Base-by-base conservation (phyloP, 2,797 vertebrate genomes). In the Chiroxiphia lanceolata region DNA sequence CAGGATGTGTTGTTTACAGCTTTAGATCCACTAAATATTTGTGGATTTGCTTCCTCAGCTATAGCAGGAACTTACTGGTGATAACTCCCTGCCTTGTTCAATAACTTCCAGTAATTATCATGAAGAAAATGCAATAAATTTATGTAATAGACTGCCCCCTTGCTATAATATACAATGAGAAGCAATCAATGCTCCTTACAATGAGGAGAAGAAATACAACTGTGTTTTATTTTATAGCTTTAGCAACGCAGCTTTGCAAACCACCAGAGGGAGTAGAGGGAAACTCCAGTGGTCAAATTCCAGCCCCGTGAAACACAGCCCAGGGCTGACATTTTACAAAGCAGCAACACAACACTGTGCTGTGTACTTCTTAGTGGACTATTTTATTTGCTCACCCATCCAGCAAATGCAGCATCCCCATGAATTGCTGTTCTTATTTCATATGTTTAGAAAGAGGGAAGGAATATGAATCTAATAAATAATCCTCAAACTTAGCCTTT, bases 31-130 rank as follows among this genome's bases (percentile, higher is more conserved):
- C 95, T 97, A 97, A 98, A 97, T 98, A 97, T 97, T 93, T 97
- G 90, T 96, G 97, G 96, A 97, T 98, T 97, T 98, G 97, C 97
- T 97, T 98, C 96, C 96, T 98, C 97, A 98, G 98, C 97, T 97
- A 74, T 29, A 97, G 96, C 93, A 97, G 96, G 91, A 97, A 96
- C 96, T 97, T 93, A 80, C 89, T 96, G 95, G 95, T 96, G 97
- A 96, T 98, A 98, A 98, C 94, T 98, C 97, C 95, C 89, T 97
- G 96, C 96, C 97, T 98, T 97, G 97, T 98, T 98, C 98, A 97
- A 98, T 98, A 98, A 97, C 96, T 98, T 98, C 96, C 97, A 98
- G 97, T 98, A 98, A 98, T 98, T 98, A 98, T 98, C 96, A 97
- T 61, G 95, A 98, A 97, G 96, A 97, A 97, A 98, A 97, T 92